These are phyloP conservation scores for Rynchops niger DNA, from an alignment of 2,113 vertebrate genomes.

Conservation along the genomic window DNA sequence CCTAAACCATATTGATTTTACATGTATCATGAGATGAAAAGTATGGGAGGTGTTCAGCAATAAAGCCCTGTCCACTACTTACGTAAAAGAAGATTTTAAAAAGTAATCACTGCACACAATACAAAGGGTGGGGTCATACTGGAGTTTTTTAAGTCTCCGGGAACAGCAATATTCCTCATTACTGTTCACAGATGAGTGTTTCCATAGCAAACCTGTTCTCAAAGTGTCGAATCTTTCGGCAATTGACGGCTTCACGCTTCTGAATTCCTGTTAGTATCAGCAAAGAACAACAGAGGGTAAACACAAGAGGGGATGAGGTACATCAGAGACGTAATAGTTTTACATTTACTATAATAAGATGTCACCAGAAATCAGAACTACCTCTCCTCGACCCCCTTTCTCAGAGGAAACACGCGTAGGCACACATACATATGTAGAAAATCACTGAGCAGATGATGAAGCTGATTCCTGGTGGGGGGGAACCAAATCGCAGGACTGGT, in stretches of 20 bases:
- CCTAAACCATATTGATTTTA: constrained; percentile 66
- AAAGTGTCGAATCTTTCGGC: constrained; percentile 91
- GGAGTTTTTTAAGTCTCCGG: constrained; percentile 34
- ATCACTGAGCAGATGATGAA: neutral
- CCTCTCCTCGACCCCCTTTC: too few relatives aligned
- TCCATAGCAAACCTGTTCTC: constrained; percentile 87
- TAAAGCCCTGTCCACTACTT: constrained; percentile 77
- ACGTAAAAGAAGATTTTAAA: constrained; percentile 76
- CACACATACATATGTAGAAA: neutral
- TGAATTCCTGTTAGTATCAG: constrained; percentile 83
- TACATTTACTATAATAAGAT: neutral
- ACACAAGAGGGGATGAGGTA: neutral
- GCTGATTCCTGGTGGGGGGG: neutral
- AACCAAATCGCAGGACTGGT: neutral
- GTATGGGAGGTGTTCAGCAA: constrained; percentile 56
- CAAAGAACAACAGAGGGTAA: neutral
- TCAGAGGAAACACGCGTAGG: neutral
- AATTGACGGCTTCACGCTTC: constrained; percentile 87
- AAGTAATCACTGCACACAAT: constrained; percentile 82
- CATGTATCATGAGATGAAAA: constrained; percentile 73
- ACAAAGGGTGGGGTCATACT: constrained; percentile 71
- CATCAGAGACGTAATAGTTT: neutral
- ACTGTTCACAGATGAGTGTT: constrained; percentile 88
- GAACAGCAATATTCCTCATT: constrained; percentile 40
- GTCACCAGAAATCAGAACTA: neutral